A percentile compares a stretch with the other conserved stretches of the same genome.
Evolutionary conservation across 1,140 invertebrate genomes (phyloP).

Genomic region (Caenorhabditis briggsae): DNA sequence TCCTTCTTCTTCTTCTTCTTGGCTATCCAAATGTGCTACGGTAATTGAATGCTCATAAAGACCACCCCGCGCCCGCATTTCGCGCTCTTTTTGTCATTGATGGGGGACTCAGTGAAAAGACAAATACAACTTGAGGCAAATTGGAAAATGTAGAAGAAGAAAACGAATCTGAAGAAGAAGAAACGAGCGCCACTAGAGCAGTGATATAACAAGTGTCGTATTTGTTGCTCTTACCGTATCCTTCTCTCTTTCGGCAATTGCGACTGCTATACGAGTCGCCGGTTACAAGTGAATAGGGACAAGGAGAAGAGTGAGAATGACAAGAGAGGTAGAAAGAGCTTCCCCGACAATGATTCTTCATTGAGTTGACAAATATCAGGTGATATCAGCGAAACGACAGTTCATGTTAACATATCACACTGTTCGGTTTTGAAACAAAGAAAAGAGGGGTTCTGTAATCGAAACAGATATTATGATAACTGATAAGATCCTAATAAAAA

Average conservation of each 20-base stretch:
- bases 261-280: conserved; percentile 53
- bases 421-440: background rate
- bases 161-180: conserved; percentile 3
- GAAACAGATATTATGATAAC: background rate
- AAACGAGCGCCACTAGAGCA: conserved; percentile 40
- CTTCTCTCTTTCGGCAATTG: conserved; percentile 56
- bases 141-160: conserved; percentile 34
- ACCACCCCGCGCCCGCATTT: conserved; percentile 50
- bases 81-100: conserved; percentile 19
- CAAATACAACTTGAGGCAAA: conserved; percentile 56
- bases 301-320: conserved; percentile 24
- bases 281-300: conserved; percentile 48
- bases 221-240: conserved; percentile 55
- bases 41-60: conserved; percentile 55
- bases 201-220: conserved; percentile 56
- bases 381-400: conserved; percentile 8
- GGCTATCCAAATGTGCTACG: conserved; percentile 43
- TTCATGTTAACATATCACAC: background rate
- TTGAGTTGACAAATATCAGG: conserved; percentile 45
- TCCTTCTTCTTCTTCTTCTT: background rate
- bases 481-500: too few species aligned
- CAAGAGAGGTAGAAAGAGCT: background rate
- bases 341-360: conserved; percentile 43
- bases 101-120: conserved; percentile 52
- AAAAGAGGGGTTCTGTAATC: background rate